Conservation (phyloP, 2,888 invertebrate genomes). For the Myopa testacea region DNA sequence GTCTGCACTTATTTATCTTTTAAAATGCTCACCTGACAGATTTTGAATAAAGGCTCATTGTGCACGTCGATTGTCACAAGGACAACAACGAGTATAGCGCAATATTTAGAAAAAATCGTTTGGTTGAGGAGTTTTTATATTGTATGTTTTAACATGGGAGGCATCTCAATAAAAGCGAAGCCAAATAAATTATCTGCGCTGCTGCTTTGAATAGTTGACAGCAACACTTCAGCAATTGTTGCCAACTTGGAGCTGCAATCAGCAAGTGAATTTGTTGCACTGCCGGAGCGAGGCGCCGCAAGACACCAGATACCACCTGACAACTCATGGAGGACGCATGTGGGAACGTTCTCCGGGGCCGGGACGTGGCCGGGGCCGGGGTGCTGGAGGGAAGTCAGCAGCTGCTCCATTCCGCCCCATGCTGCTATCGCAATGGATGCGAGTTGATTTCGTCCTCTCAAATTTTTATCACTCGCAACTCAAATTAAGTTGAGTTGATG, state of each 20-base stretch:
- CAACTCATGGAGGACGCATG: too few species aligned
- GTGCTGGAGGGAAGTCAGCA: not conserved
- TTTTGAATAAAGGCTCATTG: too few species aligned
- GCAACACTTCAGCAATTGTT: conserved; percentile 7
- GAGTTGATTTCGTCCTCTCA: not conserved
- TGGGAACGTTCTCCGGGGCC: too few species aligned
- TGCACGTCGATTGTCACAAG: too few species aligned
- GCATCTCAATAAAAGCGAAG: not conserved
- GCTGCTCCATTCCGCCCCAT: conserved; percentile 12
- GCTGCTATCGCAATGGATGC: not conserved
- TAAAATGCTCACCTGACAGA: too few species aligned
- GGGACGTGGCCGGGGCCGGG: too few species aligned
- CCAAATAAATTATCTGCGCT: conserved; percentile 4
- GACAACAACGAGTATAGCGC: too few species aligned
- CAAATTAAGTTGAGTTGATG: not conserved
- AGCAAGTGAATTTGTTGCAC: not conserved
- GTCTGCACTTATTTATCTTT: too few species aligned
- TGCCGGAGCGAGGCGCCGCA: not conserved
- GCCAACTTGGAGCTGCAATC: conserved; percentile 5
- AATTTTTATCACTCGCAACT: conserved; percentile 15
- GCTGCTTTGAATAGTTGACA: conserved; percentile 5
- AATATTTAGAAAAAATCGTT: too few species aligned
- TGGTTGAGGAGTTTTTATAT: too few species aligned
- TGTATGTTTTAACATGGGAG: too few species aligned
- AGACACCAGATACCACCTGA: too few species aligned